Evolutionary conservation across 1,140 invertebrate species (phyloP).

Genomic region (Hetaerina americana): DNA sequence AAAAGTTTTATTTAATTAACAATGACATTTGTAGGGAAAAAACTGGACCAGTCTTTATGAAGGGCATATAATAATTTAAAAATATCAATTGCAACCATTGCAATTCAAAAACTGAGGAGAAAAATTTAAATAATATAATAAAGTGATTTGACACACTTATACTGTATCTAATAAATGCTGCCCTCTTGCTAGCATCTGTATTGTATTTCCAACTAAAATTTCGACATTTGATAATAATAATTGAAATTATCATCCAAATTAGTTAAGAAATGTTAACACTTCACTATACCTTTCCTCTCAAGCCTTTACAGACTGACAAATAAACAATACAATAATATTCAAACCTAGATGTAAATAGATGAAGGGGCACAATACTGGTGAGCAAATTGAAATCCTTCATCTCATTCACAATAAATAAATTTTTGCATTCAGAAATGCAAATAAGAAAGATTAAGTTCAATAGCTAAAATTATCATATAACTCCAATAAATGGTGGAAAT

Average conservation of each 20-base stretch:
- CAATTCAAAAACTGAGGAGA: neutral
- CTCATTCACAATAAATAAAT: neutral
- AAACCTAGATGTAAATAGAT: neutral
- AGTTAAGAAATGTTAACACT: too few species aligned
- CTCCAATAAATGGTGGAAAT: too few species aligned
- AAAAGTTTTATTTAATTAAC: neutral
- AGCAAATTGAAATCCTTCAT: neutral
- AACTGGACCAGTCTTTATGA: neutral
- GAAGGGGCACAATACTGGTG: neutral
- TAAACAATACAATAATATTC: neutral
- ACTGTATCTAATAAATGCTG: too few species aligned
- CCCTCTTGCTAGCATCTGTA: too few species aligned
- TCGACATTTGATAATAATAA: too few species aligned
- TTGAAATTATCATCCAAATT: too few species aligned
- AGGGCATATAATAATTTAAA: neutral
- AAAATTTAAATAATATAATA: neutral
- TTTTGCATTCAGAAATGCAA: neutral
- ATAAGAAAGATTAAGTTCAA: too few species aligned
- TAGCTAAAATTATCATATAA: too few species aligned
- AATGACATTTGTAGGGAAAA: neutral
- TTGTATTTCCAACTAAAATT: too few species aligned
- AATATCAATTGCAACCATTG: neutral
- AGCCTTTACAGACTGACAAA: neutral
- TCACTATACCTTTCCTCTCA: too few species aligned
- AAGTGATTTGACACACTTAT: neutral